These are phyloP conservation scores for Heliocidaris erythrogramma DNA, from an alignment of 35 echinoderm and acorn worm genomes.

Conservation along the genomic window DNA sequence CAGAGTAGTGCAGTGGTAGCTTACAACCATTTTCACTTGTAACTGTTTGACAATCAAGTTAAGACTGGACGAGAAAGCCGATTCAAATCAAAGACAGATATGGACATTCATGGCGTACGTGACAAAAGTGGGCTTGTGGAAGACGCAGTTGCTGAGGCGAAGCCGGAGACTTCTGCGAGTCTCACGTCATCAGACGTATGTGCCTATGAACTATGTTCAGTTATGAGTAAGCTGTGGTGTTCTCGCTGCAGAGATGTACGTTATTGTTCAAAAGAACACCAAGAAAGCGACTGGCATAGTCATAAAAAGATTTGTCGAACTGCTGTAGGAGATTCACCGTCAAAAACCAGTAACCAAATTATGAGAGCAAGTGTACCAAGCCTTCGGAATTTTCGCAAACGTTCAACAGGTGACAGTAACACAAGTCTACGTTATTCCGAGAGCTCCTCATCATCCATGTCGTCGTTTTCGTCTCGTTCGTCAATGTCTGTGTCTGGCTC, in stretches of 20 bases:
- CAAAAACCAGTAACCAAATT: conserved; percentile 11
- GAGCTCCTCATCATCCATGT: conserved; percentile 35
- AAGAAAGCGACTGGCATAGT: conserved; percentile 66
- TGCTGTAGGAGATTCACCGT: neutral
- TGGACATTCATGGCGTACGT: conserved; percentile 42
- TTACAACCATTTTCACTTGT: no score
- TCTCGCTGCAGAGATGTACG: conserved; percentile 63
- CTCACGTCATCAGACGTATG: conserved; percentile 4
- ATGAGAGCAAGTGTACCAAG: neutral
- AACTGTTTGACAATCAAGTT: no score
- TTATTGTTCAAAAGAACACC: conserved; percentile 84
- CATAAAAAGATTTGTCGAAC: conserved; percentile 68
- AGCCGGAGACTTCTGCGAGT: neutral
- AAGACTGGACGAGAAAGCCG: neutral
- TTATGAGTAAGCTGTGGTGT: conserved; percentile 72
- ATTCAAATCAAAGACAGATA: neutral
- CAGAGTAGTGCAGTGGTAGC: neutral
- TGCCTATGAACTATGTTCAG: conserved; percentile 72
- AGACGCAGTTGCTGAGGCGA: neutral
- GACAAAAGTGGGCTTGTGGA: conserved; percentile 26
- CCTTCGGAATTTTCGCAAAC: neutral
- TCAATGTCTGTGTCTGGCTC: neutral
- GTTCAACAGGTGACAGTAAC: conserved; percentile 18
- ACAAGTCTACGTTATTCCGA: neutral
- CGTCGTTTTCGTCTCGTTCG: neutral